Evolutionary conservation across 2,888 invertebrate species (phyloP), one percentile per base, ranked within the genome.

Genomic region (Tachina lurida): DNA sequence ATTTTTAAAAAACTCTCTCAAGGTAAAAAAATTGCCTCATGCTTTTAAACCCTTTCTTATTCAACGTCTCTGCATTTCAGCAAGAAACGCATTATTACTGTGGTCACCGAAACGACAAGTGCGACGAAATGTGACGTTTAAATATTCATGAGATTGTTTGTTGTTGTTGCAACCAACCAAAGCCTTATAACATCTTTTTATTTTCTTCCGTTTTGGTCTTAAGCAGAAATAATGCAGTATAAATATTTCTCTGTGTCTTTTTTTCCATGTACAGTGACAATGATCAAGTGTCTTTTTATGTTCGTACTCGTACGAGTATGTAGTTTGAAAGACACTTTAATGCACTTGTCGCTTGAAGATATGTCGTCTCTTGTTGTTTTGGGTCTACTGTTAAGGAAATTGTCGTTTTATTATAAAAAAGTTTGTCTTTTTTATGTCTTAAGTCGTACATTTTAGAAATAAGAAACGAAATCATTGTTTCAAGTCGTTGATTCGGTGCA

Each of bases 41-140:
- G 8, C 9, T 7, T 10, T 39, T 49, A 13, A 54, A 41, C 1
- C 13, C 3, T 10, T 22, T 12, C 2, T 62, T 15, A 1, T 47
- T 9, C 54, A 5, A 63, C 76, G 79, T n/a, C 52, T 52, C 62
- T 86, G 75, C n/a, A 3, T 49, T 17, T 56, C n/a, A 77, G 47
- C 52, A 41, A 62, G 62, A 58, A 78, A 87, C 86, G 87, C 84
- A 87, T 91, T 91, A 91, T 91, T 91, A 91, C 90, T 91, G 90
- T 83, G 79, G 83, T 86, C 83, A 91, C 90, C 89, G 89, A 89
- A 89, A 89, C 89, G 89, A 89, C 90, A 91, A 91, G 90, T 91
- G 91, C 91, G 91, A 90, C 91, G 90, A 91, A 91, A 91, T 91
- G 91, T 91, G 91, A 91, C 91, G 91, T 90, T 91, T 91, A 91